Conservation (phyloP, 53 echinoderm and acorn worm genomes). For the Stichopus horrens region DNA sequence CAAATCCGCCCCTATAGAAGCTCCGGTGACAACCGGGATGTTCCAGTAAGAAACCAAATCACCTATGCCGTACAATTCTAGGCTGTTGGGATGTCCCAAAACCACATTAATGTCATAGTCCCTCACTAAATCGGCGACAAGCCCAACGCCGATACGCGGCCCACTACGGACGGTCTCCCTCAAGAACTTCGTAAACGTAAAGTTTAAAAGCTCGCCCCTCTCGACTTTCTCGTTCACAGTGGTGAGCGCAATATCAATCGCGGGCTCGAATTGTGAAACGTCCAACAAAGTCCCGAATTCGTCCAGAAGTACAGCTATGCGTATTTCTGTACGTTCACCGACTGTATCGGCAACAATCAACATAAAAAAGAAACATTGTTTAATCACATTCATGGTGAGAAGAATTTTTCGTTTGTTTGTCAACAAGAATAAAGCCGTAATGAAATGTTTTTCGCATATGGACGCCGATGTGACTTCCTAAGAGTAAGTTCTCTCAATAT, state of each 20-base stretch:
- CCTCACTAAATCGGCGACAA: neutral
- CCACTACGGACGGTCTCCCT: neutral
- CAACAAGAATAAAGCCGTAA: neutral
- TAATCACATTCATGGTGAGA: neutral
- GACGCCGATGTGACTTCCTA: neutral
- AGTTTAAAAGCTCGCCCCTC: neutral
- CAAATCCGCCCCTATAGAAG: neutral
- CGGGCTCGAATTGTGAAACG: neutral
- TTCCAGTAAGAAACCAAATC: slow-evolving; percentile 20
- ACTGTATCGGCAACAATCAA: neutral
- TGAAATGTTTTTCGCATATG: neutral
- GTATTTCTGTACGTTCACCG: neutral
- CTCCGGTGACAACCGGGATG: neutral
- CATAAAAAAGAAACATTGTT: neutral
- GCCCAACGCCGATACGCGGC: neutral
- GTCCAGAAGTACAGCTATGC: neutral
- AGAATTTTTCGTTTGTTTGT: neutral
- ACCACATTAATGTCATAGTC: neutral
- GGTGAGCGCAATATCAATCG: neutral
- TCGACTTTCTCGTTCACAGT: neutral
- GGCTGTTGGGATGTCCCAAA: slow-evolving; percentile 3
- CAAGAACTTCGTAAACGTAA: neutral
- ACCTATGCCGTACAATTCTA: slow-evolving; percentile 5
- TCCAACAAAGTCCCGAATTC: neutral
- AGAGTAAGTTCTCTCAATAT: neutral